Evolutionary conservation across 1,140 invertebrate genomes (phyloP), one percentile per base, ranked within the genome.

Genomic region (Aphelinus atriplicis): DNA sequence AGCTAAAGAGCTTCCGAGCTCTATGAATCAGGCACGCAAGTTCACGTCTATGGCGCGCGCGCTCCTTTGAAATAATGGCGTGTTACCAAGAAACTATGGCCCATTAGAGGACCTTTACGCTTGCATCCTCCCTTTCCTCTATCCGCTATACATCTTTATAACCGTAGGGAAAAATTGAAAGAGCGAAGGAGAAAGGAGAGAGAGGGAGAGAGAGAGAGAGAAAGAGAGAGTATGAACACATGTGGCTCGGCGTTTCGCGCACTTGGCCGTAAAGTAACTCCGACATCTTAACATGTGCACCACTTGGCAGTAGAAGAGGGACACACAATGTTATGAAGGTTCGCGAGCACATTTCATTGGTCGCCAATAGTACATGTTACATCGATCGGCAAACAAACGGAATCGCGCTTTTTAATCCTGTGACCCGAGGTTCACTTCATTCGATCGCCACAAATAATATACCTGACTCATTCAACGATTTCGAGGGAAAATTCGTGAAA

Each of bases 1-100:
- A 53, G 47, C 47, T 48, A 70, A 70, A 51, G 47, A 51, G 57
- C 46, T 26, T 50, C 57, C 60, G 7, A 55, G 26, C 58, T 10
- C 64, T 42, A 71, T 71, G 68, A 71, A 81, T 79, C 75, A 70
- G 43, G 72, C 67, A 74, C 74, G 71, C 71, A 74, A 78, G 76
- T 67, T 26, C 26, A 26, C 26, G 26, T 26, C 26, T 26, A 26
- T 26, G 26, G 26, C 26, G 26, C 26, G 71, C 56, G 68, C 61
- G 45, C 65, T 73, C 55, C 50, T 60, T 50, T 46, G 55, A 67
- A 73, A 67, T 67, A 73, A 69, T 74, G 65, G 65, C 60, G 50
- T 63, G 65, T 63, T 74, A 74, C 10, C 45, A 62, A 68, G 57
- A 55, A 62, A 56, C 43, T 63, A 62, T 63, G 50, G 64, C 9